Conservation (phyloP, 2,113 vertebrate genomes). For the Ptyas mucosa region DNA sequence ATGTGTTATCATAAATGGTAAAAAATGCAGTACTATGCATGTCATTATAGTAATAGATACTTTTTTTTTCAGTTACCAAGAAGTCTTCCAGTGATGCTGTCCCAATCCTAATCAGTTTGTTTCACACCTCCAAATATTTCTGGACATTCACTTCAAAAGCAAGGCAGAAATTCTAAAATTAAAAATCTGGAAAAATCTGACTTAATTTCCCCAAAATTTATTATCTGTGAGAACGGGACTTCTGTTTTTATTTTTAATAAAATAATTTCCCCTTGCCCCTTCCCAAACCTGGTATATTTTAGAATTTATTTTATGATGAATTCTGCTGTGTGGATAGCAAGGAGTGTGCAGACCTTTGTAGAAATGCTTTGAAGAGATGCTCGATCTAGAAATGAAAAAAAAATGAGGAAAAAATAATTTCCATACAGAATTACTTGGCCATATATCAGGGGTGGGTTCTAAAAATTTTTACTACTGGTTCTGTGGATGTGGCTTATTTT, state of each 20-base stretch:
- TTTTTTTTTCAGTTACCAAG: not conserved
- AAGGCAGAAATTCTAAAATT: not conserved
- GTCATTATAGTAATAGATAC: not conserved
- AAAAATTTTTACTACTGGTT: too few relatives aligned
- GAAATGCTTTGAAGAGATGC: not conserved
- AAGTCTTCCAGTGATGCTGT: not conserved
- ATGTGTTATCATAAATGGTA: conserved; percentile 29
- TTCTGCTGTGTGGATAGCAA: not conserved
- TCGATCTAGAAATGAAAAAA: not conserved
- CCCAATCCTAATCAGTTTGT: not conserved
- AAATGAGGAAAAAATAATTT: not conserved
- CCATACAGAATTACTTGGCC: not conserved
- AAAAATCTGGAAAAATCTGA: not conserved
- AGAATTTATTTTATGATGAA: not conserved
- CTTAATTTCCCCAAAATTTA: not conserved
- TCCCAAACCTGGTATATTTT: not conserved
- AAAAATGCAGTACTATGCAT: conserved; percentile 12
- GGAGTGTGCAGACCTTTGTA: not conserved
- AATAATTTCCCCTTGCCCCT: not conserved
- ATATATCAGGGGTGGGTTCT: too few relatives aligned
- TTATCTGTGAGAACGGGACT: not conserved
- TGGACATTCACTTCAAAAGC: not conserved
- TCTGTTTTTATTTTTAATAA: not conserved
- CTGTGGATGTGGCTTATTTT: too few relatives aligned
- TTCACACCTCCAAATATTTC: not conserved